Evolutionary conservation across 2,797 vertebrate genomes (phyloP).

Genomic region (Pteropus rufus): DNA sequence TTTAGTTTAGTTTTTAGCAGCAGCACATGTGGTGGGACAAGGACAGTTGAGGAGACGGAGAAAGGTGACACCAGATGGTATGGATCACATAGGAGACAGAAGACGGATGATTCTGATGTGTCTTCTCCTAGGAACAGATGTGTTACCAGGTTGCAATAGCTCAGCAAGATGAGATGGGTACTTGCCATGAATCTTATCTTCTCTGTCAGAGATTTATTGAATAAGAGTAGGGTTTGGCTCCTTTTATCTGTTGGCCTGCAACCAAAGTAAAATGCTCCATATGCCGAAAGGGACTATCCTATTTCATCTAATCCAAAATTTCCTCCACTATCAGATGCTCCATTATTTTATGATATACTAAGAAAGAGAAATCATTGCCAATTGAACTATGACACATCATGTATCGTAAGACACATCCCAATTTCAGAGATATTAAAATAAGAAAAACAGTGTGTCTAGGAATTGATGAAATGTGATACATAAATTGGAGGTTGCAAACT

Average conservation of each 20-base stretch:
- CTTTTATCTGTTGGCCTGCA: background rate
- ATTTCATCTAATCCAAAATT: background rate
- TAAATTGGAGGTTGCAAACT: background rate
- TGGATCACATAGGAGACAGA: background rate
- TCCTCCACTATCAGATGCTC: background rate
- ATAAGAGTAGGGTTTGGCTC: background rate
- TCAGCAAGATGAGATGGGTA: background rate
- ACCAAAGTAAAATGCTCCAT: background rate
- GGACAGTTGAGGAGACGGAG: background rate
- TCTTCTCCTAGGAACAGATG: slow-evolving; percentile 41
- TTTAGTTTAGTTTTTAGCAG: background rate
- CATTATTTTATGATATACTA: background rate
- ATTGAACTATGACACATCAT: background rate
- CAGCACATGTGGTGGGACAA: background rate
- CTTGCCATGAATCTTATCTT: background rate
- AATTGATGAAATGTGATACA: background rate
- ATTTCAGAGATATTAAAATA: background rate
- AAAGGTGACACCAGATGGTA: background rate
- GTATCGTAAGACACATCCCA: background rate
- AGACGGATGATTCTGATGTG: background rate
- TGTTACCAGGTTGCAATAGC: slow-evolving; percentile 31
- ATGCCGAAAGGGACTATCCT: background rate
- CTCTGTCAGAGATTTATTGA: background rate
- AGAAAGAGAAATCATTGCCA: background rate
- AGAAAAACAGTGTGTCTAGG: background rate